These are phyloP conservation scores for Micoletzkya japonica DNA, from an alignment of 2,888 invertebrate species.

Conservation along the genomic window DNA sequence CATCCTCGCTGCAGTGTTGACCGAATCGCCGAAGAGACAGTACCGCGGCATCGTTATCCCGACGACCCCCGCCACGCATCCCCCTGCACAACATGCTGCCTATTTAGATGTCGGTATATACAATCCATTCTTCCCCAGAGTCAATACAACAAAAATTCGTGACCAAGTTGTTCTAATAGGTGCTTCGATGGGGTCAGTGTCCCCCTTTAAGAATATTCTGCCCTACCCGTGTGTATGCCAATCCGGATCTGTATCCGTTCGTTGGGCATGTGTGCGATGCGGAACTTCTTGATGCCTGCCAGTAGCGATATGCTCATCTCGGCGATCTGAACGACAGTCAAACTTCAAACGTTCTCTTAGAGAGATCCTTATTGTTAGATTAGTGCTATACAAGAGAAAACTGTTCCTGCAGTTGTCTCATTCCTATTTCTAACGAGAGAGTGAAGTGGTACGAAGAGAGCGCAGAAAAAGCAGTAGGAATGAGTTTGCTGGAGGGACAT, in stretches of 20 bases:
- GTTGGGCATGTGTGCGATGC: conserved; percentile 41
- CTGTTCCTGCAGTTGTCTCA: no score
- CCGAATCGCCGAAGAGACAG: conserved; percentile 59
- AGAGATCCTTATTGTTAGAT: not conserved
- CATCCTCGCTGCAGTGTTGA: conserved; percentile 59
- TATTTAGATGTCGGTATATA: no score
- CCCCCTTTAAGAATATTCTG: not conserved
- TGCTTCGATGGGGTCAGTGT: not conserved
- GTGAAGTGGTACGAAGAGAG: no score
- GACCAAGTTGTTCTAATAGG: not conserved
- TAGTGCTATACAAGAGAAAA: not conserved
- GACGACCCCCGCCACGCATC: conserved; percentile 49
- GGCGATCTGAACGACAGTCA: conserved; percentile 31
- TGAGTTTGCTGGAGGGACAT: no score
- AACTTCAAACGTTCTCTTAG: not conserved
- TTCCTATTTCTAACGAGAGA: no score
- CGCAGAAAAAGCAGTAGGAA: no score
- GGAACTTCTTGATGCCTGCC: conserved; percentile 37
- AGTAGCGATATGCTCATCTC: conserved; percentile 40
- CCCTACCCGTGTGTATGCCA: conserved; percentile 45
- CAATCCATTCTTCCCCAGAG: no score
- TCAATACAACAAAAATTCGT: no score
- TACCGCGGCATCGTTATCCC: conserved; percentile 55
- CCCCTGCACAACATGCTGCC: no score
- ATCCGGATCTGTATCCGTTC: conserved; percentile 48